Conservation (phyloP, 2,113 vertebrate genomes). For the Sciurus niger region DNA sequence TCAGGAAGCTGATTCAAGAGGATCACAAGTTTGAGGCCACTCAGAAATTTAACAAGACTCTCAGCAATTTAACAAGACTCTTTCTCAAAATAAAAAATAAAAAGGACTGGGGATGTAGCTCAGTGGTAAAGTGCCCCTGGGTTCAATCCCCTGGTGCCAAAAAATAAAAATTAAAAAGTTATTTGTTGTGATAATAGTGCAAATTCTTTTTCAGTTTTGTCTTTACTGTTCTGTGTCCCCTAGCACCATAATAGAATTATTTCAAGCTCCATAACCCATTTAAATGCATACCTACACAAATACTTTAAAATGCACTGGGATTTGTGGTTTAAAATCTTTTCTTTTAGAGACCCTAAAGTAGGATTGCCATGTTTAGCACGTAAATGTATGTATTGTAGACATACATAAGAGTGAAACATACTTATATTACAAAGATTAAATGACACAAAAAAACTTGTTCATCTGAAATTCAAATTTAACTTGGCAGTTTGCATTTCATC, state of each 20-base stretch:
- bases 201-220: background rate
- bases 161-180: too few species aligned
- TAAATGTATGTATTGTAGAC: background rate
- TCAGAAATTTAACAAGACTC: too few species aligned
- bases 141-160: too few species aligned
- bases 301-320: slow-evolving; percentile 38
- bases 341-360: background rate
- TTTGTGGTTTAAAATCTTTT: slow-evolving; percentile 50
- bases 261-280: background rate
- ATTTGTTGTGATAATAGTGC: background rate
- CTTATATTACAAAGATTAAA: background rate
- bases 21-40: too few species aligned
- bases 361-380: slow-evolving; percentile 23
- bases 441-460: background rate
- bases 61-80: too few species aligned
- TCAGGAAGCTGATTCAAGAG: too few species aligned
- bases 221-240: background rate
- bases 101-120: too few species aligned
- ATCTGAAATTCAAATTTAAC: slow-evolving; percentile 70
- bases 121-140: too few species aligned
- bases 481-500: slow-evolving; percentile 3
- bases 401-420: background rate
- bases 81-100: too few species aligned
- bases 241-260: background rate
- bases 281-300: background rate